phyloP scores from a whole-genome alignment of 2,797 vertebrate genomes.

The Gymnodraco acuticeps region DNA sequence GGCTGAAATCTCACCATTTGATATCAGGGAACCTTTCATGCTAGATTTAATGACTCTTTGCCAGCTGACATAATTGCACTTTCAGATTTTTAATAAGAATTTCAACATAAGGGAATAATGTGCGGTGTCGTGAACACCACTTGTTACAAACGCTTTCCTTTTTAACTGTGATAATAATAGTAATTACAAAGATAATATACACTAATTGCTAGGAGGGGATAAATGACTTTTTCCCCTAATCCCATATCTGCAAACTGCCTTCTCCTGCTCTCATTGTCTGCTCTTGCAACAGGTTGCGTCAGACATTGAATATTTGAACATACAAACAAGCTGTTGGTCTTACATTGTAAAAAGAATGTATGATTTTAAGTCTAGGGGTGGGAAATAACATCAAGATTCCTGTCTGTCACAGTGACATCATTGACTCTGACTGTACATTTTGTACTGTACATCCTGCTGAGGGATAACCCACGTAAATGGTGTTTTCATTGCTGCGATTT shows the following conservation, averaged over 20 bases:
- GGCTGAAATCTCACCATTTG: conserved; percentile 72
- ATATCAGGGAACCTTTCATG: conserved; percentile 80
- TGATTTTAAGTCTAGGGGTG: conserved; percentile 34
- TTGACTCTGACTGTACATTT: not conserved
- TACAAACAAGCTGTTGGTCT: conserved; percentile 68
- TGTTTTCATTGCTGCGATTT: conserved; percentile 8
- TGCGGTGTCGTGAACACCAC: conserved; percentile 76
- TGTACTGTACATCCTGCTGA: not conserved
- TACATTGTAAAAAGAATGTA: conserved; percentile 35
- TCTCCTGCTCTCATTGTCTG: conserved; percentile 63
- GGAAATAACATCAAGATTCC: conserved; percentile 28
- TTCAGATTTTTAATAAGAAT: conserved; percentile 87
- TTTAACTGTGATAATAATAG: conserved; percentile 85
- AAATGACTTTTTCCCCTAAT: conserved; percentile 73
- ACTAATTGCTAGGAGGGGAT: conserved; percentile 84
- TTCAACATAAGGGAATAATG: conserved; percentile 82
- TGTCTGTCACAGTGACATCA: conserved; percentile 29
- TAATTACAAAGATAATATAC: conserved; percentile 87
- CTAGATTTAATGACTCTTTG: conserved; percentile 82
- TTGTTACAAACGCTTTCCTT: conserved; percentile 83
- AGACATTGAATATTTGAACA: conserved; percentile 78
- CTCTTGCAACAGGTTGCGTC: conserved; percentile 86
- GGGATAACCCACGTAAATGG: conserved; percentile 26
- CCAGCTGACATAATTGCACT: conserved; percentile 85
- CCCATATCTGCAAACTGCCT: conserved; percentile 66